Evolutionary conservation across 2,888 invertebrate genomes (phyloP).

Genomic region (Dendrolimus houi): DNA sequence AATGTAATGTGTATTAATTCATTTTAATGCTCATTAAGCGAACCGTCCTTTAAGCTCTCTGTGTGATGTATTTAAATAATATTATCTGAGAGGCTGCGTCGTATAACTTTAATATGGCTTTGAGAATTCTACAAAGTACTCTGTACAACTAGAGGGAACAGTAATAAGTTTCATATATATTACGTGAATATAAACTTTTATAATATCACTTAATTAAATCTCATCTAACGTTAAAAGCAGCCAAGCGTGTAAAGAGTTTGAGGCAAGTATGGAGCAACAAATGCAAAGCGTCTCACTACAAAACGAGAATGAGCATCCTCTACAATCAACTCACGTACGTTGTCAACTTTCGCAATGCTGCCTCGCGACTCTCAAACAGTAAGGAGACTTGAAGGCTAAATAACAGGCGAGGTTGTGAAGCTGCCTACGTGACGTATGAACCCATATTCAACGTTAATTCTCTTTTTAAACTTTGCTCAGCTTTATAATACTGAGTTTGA

Average conservation of each 20-base stretch:
- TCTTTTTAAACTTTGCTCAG: not conserved
- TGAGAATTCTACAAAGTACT: no score
- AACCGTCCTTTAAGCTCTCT: slow-evolving; percentile 8
- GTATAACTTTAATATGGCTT: no score
- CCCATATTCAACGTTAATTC: slow-evolving; percentile 11
- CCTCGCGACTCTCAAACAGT: slow-evolving; percentile 60
- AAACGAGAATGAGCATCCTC: slow-evolving; percentile 49
- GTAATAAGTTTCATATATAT: not conserved
- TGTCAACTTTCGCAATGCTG: slow-evolving; percentile 71
- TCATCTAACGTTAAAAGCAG: not conserved
- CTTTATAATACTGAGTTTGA: not conserved
- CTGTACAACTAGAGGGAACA: not conserved
- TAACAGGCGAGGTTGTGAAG: slow-evolving; percentile 41
- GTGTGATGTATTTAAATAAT: slow-evolving; percentile 20
- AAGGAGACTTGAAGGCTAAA: slow-evolving; percentile 63
- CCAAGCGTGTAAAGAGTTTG: slow-evolving; percentile 18
- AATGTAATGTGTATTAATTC: no score
- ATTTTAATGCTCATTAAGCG: no score
- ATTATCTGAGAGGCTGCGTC: no score
- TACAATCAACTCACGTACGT: slow-evolving; percentile 60
- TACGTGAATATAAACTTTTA: slow-evolving; percentile 24
- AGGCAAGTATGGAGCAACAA: slow-evolving; percentile 47
- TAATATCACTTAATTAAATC: slow-evolving; percentile 9
- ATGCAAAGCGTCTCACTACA: slow-evolving; percentile 38
- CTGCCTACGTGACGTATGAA: slow-evolving; percentile 35